Base-by-base conservation (phyloP, 2,113 vertebrate species). In the Balaeniceps rex region DNA sequence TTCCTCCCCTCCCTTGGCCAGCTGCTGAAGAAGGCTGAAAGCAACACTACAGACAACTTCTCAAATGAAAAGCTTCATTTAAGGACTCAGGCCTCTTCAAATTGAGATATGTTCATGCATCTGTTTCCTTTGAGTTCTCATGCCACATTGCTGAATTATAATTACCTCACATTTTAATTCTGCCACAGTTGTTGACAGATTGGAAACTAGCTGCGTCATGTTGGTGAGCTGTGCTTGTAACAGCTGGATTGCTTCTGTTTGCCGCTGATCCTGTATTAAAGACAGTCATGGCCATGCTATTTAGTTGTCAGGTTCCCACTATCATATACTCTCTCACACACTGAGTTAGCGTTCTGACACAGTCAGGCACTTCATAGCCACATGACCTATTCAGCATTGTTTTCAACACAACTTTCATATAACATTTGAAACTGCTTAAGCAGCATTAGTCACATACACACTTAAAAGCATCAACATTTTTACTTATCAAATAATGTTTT, bases 181-280 rank as follows among this genome's bases (percentile, higher is more conserved):
- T 9, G 93, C 90, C 66, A 99, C 98, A 4, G 98, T 98, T 6
- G 93, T 40, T 18, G 99, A 99, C 70, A 99, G 98, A 72, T 99
- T 99, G 63, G 99, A 98, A 97, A 99, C 98, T 33, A 99, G 98
- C 70, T 98, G 99, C 4, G 99, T 99, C 98, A 99, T 95, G 54
- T 99, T 99, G 97, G 98, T 98, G 97, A 99, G 98, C 75, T 99
- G 99, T 77, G 97, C 99, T 96, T 99, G 99, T 14, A 99, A 97
- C 72, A 99, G 83, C 81, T 99, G 99, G 96, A 99, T 99, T n/a
- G 99, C 99, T 90, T 99, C 99, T 0, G 99, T 99, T 92, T 99
- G 99, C 83, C 98, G 98, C 97, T 99, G 99, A 93, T 99, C 99
- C 99, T 99, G 93, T 28, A 31, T 61, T 19, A 64, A 58, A 75